These are phyloP conservation scores for Acromyrmex charruanus DNA, from an alignment of 1,140 invertebrate species.

Conservation along the genomic window DNA sequence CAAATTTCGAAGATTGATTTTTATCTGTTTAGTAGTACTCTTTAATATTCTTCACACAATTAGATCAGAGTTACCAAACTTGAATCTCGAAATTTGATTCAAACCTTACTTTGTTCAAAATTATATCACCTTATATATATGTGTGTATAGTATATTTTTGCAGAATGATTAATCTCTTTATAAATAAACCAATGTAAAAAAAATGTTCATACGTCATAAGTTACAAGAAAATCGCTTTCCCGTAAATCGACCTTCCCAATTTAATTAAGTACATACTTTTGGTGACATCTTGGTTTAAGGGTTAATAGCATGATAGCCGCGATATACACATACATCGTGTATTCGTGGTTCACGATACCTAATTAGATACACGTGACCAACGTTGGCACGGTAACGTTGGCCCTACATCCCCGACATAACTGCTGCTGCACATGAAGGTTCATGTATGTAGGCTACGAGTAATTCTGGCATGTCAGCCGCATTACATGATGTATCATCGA, in stretches of 20 bases:
- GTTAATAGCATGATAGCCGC: conserved; percentile 9
- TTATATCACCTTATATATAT: no score
- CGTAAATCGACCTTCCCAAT: background rate
- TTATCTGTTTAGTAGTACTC: no score
- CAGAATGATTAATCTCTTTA: background rate
- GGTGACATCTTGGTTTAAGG: conserved; percentile 10
- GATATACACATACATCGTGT: conserved; percentile 5
- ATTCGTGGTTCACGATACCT: conserved; percentile 36
- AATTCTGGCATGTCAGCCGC: conserved; percentile 41
- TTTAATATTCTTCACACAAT: no score
- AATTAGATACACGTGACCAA: conserved; percentile 45
- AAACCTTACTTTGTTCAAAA: no score
- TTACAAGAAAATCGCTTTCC: background rate
- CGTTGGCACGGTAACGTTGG: conserved; percentile 31
- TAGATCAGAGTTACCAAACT: no score
- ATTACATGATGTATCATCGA: conserved; percentile 48
- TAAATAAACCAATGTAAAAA: background rate
- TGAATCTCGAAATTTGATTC: no score
- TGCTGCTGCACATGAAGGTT: conserved; percentile 28
- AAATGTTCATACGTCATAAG: background rate
- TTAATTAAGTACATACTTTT: conserved; percentile 2
- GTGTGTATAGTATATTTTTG: background rate
- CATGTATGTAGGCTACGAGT: conserved; percentile 45
- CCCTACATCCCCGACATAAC: conserved; percentile 47
- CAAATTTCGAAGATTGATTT: no score